Base-by-base conservation (phyloP, 2,888 invertebrate genomes). In the Idaea aversata region DNA sequence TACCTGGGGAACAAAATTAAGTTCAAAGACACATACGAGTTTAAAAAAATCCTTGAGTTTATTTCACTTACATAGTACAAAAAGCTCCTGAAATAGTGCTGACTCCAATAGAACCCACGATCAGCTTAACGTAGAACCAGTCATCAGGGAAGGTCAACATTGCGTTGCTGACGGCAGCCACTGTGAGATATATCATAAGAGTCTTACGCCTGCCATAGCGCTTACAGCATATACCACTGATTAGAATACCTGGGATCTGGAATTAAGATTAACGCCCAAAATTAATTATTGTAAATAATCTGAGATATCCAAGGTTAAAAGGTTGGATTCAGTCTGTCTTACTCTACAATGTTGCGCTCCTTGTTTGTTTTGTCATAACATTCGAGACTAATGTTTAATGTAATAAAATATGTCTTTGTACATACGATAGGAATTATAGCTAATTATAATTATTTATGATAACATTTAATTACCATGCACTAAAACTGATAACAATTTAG, bases 151-250 rank as follows among this genome's bases (percentile, higher is more conserved):
- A 65, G 0, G 76, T 69, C 10, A 83, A 67, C 35, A 82, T 68
- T 0, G 72, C 79, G 64, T 79, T 83, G 69, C 81, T 76, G 38
- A 96, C 73, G 62, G 95, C 91, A 4, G 95, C 91, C 5, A 93
- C 34, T 0, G 94, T 94, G 73, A 95, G 94, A 13, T 94, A 92
- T 0, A 87, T 72, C 34, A 95, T 92, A 62, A 95, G 80, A 0
- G 95, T 94, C 7, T 90, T 83, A 70, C 93, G 94, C 25, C 96
- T 91, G 0, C 96, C 96, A 69, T 94, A 84, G 61, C 87, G 93
- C 75, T 94, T 95, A 89, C 93, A 93, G 47, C 94, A 87, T 69
- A 66, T 93, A 70, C 67, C 94, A 88, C 65, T 94, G 77, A 74
- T 73, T 69, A 78, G 76, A 77, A 76, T 88, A 91, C 72, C 95